Conservation (phyloP, 2,888 invertebrate species). For the Trissolcus japonicus region DNA sequence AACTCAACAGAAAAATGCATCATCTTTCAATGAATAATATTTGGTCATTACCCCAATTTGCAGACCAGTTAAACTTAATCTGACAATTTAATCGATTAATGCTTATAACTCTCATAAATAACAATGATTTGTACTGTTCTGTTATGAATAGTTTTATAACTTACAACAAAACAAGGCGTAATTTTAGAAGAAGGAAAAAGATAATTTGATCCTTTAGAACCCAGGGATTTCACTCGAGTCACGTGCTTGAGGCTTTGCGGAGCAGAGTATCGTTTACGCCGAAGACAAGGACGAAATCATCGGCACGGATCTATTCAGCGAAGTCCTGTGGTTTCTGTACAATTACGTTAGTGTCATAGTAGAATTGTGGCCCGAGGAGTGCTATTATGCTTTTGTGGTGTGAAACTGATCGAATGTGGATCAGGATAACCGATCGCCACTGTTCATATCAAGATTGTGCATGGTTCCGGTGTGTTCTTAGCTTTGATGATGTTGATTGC, state of each 20-base stretch:
- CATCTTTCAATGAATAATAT: no score
- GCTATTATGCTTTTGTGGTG: constrained; percentile 59
- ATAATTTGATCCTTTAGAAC: no score
- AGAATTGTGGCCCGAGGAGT: constrained; percentile 61
- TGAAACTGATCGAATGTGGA: constrained; percentile 50
- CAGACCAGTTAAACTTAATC: no score
- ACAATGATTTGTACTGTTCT: no score
- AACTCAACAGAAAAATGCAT: no score
- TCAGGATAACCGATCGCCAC: constrained; percentile 54
- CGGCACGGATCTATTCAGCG: constrained; percentile 51
- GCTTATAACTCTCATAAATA: no score
- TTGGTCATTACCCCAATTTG: no score
- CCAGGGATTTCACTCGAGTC: no score
- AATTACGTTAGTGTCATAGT: constrained; percentile 70
- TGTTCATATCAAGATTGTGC: constrained; percentile 62
- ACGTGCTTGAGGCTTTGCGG: not conserved
- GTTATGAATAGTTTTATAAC: no score
- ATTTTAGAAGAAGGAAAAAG: no score
- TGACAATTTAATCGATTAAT: no score
- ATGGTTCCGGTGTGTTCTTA: constrained; percentile 46
- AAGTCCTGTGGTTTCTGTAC: constrained; percentile 56
- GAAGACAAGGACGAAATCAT: constrained; percentile 32
- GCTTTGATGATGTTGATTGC: constrained; percentile 72
- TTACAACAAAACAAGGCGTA: no score
- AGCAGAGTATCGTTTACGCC: constrained; percentile 15